Conservation (phyloP, 2,888 invertebrate genomes). For the Acronicta leporina region DNA sequence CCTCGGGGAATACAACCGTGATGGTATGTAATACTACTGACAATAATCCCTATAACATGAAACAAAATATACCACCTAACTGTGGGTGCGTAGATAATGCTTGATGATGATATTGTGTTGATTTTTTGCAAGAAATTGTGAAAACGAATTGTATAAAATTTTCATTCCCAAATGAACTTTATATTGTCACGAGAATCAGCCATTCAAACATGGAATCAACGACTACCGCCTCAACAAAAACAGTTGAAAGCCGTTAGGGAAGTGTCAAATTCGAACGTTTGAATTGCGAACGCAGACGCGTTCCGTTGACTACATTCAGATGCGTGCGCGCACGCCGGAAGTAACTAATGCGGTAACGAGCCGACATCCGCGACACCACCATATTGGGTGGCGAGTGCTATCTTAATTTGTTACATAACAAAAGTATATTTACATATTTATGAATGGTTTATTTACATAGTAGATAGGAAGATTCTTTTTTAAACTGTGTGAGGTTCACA, state of each 20-base stretch:
- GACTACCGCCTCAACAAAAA: constrained; percentile 37
- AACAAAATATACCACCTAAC: too few relatives aligned
- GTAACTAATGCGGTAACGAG: constrained; percentile 79
- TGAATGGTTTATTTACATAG: constrained; percentile 45
- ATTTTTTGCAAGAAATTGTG: too few relatives aligned
- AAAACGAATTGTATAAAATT: too few relatives aligned
- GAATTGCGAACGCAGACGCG: constrained; percentile 75
- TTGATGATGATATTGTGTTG: too few relatives aligned
- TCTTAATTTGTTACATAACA: constrained; percentile 49
- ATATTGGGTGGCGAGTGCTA: constrained; percentile 57
- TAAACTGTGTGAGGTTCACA: too few relatives aligned
- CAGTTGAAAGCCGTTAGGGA: constrained; percentile 46
- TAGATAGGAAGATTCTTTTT: constrained; percentile 14
- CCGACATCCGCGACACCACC: constrained; percentile 72
- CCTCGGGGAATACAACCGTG: too few relatives aligned
- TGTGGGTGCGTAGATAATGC: too few relatives aligned
- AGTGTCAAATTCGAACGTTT: constrained; percentile 69
- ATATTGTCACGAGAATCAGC: neutral
- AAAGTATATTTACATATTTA: constrained; percentile 35
- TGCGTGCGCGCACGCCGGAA: constrained; percentile 77
- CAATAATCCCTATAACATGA: too few relatives aligned
- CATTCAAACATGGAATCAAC: constrained; percentile 19
- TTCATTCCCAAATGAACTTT: neutral
- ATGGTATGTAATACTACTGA: too few relatives aligned
- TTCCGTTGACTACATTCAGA: constrained; percentile 72